Evolutionary conservation across 1,140 invertebrate genomes (phyloP), one percentile per base, ranked within the genome.

Genomic region (Lordiphosa stackelbergi): DNA sequence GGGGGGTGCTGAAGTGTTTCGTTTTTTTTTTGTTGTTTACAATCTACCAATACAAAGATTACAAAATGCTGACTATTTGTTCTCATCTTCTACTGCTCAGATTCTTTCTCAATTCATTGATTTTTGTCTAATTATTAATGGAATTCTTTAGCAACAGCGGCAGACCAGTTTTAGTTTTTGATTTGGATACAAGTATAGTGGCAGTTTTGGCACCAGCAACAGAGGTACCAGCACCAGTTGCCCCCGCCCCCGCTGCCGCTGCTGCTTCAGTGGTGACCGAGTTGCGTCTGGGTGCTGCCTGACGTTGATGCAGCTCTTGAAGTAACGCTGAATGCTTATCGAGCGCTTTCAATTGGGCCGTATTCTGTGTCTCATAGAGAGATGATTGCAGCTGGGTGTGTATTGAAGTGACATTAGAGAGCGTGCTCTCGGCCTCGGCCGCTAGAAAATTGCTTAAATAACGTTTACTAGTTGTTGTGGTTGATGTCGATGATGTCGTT

Each of bases 91-190:
- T n/a, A 12, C 11, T 35, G 24, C 6, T 47, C 12, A 13, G 11
- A 36, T 47, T 28, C 11, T 7, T 13, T 16, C 43, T 46, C 43
- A 31, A 8, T 31, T 31, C 43, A 46, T 34, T 46, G 43, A 46
- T 36, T 31, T 58, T 54, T 47, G 7, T 48, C 70, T 87, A 87
- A 73, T 87, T 85, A 65, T 87, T 87, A 68, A 87, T 88, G 49
- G 86, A 88, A 60, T 88, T 88, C 58, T 88, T 88, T 47, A 88
- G 66, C 66, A 88, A 65, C 66, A 88, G 68, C 57, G 87, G 87
- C 73, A 88, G 79, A 68, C 87, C 87, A 54, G 86, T 87, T 87
- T 88, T 88, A 31, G 87, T 88, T 88, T 88, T 88, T 70, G 87
- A 87, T 85, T 88, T 88, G 12, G 87, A 88, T 56, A 88, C 87